A percentile compares a stretch with the other conserved stretches of the same genome.
phyloP scores from a whole-genome alignment of 2,888 invertebrate genomes.

The Brachypalpus laphriformis region DNA sequence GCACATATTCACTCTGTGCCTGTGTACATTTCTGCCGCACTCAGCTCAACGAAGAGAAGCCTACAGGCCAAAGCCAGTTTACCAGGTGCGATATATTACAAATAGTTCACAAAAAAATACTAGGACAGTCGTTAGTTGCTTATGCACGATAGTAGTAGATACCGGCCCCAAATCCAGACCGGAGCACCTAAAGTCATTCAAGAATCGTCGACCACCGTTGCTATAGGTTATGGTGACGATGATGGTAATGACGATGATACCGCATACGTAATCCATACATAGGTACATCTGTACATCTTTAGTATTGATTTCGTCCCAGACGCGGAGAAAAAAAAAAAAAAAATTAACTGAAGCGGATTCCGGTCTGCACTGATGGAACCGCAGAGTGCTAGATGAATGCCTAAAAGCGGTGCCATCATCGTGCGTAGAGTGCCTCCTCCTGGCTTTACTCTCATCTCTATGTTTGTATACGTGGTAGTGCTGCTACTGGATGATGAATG shows the following conservation, averaged over 20 bases:
- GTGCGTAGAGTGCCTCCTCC: conserved; percentile 56
- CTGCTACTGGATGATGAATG: conserved; percentile 61
- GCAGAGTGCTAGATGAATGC: conserved; percentile 56
- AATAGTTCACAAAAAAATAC: conserved; percentile 33
- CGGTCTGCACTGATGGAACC: conserved; percentile 58
- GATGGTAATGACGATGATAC: conserved; percentile 58
- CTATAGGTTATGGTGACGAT: conserved; percentile 33
- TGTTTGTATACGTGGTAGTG: conserved; percentile 4
- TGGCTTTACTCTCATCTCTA: conserved; percentile 14
- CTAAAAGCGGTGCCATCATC: conserved; percentile 32
- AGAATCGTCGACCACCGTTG: conserved; percentile 16
- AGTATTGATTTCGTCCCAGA: conserved; percentile 62
- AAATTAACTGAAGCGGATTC: conserved; percentile 38
- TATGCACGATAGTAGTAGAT: neutral
- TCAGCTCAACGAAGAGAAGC: conserved; percentile 33
- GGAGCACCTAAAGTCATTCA: conserved; percentile 40
- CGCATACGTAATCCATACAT: conserved; percentile 52
- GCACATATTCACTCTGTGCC: conserved; percentile 39
- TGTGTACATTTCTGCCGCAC: conserved; percentile 37
- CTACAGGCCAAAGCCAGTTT: conserved; percentile 54
- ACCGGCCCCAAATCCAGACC: conserved; percentile 19
- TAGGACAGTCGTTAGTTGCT: conserved; percentile 54
- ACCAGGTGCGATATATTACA: conserved; percentile 70
- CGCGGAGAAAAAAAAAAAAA: conserved; percentile 10
- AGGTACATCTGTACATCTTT: neutral